Conservation (phyloP, 2,797 vertebrate genomes). For the Mormyrus hasselquistii region DNA sequence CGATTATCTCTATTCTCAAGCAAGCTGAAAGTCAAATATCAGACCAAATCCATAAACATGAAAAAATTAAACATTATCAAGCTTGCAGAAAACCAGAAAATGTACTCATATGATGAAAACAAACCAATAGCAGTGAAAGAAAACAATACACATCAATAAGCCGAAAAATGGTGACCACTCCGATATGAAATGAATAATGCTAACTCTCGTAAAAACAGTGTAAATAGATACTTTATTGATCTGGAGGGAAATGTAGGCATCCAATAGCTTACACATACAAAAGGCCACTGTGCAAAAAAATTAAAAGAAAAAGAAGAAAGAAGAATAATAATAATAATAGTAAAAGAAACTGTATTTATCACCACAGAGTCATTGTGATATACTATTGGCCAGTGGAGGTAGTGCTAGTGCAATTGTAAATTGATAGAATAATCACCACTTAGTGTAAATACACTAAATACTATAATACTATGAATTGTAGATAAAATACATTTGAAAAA, state of each 20-base stretch:
- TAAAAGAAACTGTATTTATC: neutral
- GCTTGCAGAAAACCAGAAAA: neutral
- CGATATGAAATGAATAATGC: neutral
- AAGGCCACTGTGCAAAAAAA: neutral
- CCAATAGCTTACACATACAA: neutral
- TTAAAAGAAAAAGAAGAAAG: neutral
- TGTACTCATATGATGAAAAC: neutral
- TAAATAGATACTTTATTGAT: neutral
- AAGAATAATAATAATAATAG: neutral
- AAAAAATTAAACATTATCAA: neutral
- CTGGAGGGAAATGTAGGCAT: neutral
- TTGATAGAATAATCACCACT: neutral
- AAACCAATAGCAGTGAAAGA: neutral
- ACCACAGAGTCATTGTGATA: neutral
- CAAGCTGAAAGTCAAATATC: neutral
- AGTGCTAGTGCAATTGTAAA: neutral
- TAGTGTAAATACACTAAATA: neutral
- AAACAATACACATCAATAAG: neutral
- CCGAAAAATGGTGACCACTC: neutral
- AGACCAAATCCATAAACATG: neutral
- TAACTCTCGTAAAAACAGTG: neutral
- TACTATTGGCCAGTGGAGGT: neutral
- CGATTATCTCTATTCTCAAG: neutral
- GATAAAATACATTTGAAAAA: neutral
- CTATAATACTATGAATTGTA: neutral